A percentile compares a stretch with the other conserved stretches of the same genome.
Evolutionary conservation across 2,797 vertebrate species (phyloP).

Genomic region (Bradypodion pumilum): DNA sequence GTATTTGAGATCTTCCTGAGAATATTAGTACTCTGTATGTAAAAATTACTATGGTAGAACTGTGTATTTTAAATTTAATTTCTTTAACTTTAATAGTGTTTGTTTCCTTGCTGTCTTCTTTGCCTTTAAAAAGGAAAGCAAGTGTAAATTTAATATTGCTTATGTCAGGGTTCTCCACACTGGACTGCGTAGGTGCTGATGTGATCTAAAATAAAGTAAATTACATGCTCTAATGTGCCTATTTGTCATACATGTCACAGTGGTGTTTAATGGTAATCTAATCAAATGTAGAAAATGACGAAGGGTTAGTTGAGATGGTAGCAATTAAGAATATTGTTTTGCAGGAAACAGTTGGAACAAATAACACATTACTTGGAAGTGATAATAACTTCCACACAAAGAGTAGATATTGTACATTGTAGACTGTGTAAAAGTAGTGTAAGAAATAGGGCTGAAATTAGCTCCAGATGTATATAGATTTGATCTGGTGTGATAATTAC

Average conservation of each 20-base stretch:
- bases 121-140: neutral
- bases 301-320: slow-evolving; percentile 71
- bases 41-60: slow-evolving; percentile 19
- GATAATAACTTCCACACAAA: slow-evolving; percentile 69
- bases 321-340: slow-evolving; percentile 53
- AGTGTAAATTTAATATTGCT: neutral
- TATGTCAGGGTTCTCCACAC: slow-evolving; percentile 41
- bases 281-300: slow-evolving; percentile 84
- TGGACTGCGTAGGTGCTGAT: slow-evolving; percentile 56
- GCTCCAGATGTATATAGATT: slow-evolving; percentile 79
- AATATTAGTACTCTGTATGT: slow-evolving; percentile 32
- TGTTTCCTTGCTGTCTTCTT: slow-evolving; percentile 14
- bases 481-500: slow-evolving; percentile 80
- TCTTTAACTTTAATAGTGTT: slow-evolving; percentile 44
- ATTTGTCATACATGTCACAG: slow-evolving; percentile 92
- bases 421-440: slow-evolving; percentile 77
- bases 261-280: slow-evolving; percentile 92
- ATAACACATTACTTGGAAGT: slow-evolving; percentile 46
- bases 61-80: slow-evolving; percentile 40
- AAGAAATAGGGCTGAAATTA: slow-evolving; percentile 79
- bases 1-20: neutral
- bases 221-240: slow-evolving; percentile 87
- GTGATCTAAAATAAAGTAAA: slow-evolving; percentile 73
- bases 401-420: slow-evolving; percentile 68
- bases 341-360: slow-evolving; percentile 63